Base-by-base conservation (phyloP, 2,113 vertebrate genomes). In the Cryptomyrus ogoouensis region DNA sequence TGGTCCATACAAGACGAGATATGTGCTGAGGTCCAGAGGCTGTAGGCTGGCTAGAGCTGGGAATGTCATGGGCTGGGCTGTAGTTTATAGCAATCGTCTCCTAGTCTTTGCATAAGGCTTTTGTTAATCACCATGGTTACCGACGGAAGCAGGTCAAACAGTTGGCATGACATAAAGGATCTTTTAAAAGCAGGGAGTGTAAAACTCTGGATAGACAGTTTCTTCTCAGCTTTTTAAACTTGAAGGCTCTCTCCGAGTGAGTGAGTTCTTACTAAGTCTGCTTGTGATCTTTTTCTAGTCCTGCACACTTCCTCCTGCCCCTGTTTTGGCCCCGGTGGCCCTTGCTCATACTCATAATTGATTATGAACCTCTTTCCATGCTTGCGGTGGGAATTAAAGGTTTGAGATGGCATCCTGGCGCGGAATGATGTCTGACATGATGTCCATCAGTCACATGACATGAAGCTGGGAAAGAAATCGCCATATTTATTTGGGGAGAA, bases 321-420 rank as follows among this genome's bases (percentile, higher is more conserved):
- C 24, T 77, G 44, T 19, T 66, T 89, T 44, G 24, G 50, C 13
- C 50, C 2, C 80, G 89, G 10, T 91, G 91, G 91, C 91, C 90
- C 89, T 53, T 87, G 89, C 91, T 89, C 77, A 92, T 10, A 24
- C 86, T 89, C 47, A 50, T 83, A 12, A 46, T n/a, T 27, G 35
- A 85, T 24, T 19, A 47, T 15, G 19, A 87, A 27, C 6, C 21
- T 49, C 27, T 7, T 31, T n/a, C 5, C 49, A 31, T 13, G 24
- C 46, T 31, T 52, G 24, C 39, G n/a, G 49, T n/a, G 17, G 17
- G 74, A 12, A 50, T 24, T 27, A 27, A 70, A 31, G 10, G n/a
- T 31, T 31, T 70, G 10, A 19, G 35, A 80, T 42, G 35, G 17
- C 35, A 39, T 70, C 10, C 27, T 80, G 35, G 35, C 6, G 1